A percentile compares a stretch with the other conserved stretches of the same genome.
phyloP scores from a whole-genome alignment of 2,888 invertebrate species.

The Erannis defoliaria region DNA sequence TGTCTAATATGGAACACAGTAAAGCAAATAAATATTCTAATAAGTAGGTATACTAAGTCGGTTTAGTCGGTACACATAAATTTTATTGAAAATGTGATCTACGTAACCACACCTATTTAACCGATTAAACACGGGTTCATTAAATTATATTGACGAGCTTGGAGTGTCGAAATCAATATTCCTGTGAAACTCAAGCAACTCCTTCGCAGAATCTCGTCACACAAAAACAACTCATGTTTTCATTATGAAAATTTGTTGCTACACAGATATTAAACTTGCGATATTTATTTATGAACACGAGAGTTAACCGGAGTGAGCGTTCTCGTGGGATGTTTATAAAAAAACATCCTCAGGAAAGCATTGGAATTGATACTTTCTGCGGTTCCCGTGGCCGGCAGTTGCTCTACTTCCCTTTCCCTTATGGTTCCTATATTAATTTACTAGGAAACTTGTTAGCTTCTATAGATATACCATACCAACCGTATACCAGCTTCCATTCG shows the following conservation, averaged over 20 bases:
- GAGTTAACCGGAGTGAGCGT: conserved; percentile 6
- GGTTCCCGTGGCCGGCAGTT: conserved; percentile 21
- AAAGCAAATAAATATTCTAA: too few species aligned
- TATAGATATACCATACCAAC: not conserved
- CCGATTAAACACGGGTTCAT: conserved; percentile 3
- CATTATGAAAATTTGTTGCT: conserved; percentile 8
- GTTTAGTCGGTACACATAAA: too few species aligned
- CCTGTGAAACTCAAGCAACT: not conserved
- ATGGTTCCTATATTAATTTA: conserved; percentile 1
- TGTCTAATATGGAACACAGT: too few species aligned
- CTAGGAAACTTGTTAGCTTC: not conserved
- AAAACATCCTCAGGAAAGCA: conserved; percentile 36
- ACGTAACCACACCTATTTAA: not conserved
- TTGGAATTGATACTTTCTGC: conserved; percentile 30
- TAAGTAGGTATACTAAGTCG: too few species aligned
- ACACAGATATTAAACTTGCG: conserved; percentile 5
- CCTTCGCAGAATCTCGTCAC: not conserved
- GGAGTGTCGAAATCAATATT: conserved; percentile 6
- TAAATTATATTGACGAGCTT: not conserved
- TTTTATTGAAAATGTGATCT: not conserved
- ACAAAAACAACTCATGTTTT: conserved; percentile 15
- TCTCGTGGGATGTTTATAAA: conserved; percentile 34
- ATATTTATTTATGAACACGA: conserved; percentile 23
- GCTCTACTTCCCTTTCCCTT: conserved; percentile 16
- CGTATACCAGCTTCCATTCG: too few species aligned